Evolutionary conservation across 2,888 invertebrate genomes (phyloP).

Genomic region (Acheta domesticus): DNA sequence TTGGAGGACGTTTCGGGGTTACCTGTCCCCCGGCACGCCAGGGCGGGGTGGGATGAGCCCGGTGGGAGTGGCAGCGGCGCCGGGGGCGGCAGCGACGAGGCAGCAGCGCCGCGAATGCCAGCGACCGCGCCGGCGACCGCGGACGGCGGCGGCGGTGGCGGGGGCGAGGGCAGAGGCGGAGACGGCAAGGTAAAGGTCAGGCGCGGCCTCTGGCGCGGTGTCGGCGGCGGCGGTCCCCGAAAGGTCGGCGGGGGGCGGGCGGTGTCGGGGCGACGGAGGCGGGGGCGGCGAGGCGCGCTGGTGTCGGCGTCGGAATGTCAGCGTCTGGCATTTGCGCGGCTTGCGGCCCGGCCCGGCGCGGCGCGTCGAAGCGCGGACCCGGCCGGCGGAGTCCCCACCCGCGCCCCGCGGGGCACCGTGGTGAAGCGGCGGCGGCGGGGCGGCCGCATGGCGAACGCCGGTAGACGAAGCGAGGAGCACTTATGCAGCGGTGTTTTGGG

Average conservation of each 20-base stretch:
- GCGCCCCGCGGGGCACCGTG: too few relatives aligned
- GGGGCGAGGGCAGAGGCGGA: not conserved
- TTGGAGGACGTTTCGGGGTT: too few relatives aligned
- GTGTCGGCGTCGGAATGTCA: not conserved
- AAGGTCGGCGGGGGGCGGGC: not conserved
- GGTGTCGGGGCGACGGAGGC: not conserved
- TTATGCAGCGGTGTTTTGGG: too few relatives aligned
- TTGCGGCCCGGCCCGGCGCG: not conserved
- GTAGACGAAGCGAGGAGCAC: too few relatives aligned
- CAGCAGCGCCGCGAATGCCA: not conserved
- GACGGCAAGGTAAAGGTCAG: slow-evolving; percentile 3
- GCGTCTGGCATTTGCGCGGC: not conserved
- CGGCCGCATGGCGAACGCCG: too few relatives aligned
- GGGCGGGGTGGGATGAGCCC: not conserved
- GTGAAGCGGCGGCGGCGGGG: too few relatives aligned
- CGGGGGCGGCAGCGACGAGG: not conserved
- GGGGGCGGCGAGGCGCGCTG: too few relatives aligned
- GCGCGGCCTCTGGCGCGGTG: not conserved
- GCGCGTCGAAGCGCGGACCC: not conserved
- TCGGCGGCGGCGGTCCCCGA: not conserved
- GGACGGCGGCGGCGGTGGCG: not conserved
- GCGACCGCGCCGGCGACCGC: not conserved
- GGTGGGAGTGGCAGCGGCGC: not conserved
- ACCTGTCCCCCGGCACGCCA: too few relatives aligned
- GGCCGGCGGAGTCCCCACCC: not conserved